Conservation (phyloP, 2,113 vertebrate species). For the Callaeas wilsoni region DNA sequence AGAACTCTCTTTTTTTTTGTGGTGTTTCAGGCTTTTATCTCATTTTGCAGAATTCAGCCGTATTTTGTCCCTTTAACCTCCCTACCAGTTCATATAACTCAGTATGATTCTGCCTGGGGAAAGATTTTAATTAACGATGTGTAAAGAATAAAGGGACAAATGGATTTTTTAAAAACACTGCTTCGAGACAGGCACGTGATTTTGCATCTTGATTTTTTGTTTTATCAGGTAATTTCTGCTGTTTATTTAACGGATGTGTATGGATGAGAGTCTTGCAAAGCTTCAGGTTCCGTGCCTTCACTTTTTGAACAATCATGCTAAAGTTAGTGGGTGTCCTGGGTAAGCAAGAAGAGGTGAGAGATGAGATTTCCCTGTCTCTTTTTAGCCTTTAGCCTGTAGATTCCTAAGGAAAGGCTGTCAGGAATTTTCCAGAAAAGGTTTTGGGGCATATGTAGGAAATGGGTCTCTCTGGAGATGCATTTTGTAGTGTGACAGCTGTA, state of each 20-base stretch:
- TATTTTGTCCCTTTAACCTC: constrained; percentile 54
- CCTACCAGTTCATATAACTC: constrained; percentile 46
- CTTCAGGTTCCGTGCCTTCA: background rate
- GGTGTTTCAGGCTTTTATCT: constrained; percentile 35
- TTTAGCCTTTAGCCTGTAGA: background rate
- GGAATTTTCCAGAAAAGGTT: background rate
- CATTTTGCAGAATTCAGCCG: background rate
- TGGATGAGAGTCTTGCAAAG: background rate
- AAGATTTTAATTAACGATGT: constrained; percentile 69
- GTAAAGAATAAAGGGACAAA: constrained; percentile 43
- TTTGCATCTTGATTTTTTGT: constrained; percentile 32
- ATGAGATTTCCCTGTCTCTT: background rate
- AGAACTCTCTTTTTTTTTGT: background rate
- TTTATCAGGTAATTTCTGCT: background rate
- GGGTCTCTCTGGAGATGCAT: background rate
- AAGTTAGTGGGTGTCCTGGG: background rate
- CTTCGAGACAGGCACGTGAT: background rate
- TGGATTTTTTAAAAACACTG: background rate
- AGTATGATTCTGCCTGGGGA: constrained; percentile 67
- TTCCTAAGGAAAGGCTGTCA: background rate
- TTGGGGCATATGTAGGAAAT: background rate
- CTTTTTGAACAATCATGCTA: background rate
- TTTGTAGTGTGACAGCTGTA: constrained; percentile 24
- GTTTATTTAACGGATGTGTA: background rate
- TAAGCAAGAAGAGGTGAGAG: background rate